phyloP scores from a whole-genome alignment of 2,113 vertebrate genomes.

The Cynopterus brachyotis region DNA sequence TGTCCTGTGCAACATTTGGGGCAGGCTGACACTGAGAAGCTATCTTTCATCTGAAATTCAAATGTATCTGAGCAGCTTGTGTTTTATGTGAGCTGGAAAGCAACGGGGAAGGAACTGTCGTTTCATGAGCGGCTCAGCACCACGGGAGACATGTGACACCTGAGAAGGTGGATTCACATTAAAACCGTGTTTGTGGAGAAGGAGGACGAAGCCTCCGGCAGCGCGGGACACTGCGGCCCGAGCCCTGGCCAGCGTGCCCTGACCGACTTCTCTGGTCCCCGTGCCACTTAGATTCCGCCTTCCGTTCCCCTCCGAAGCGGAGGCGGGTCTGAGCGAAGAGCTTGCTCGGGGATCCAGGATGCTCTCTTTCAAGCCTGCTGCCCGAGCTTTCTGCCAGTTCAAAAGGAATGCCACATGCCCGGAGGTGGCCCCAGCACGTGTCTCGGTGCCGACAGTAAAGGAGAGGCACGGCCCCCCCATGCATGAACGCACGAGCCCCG shows the following conservation, averaged over 20 bases:
- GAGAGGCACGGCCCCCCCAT: no score
- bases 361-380: background rate
- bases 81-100: background rate
- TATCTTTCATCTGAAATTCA: background rate
- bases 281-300: rapidly evolving
- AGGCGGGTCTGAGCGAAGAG: background rate
- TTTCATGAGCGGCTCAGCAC: background rate
- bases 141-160: rapidly evolving
- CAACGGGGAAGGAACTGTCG: rapidly evolving
- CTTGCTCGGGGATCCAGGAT: rapidly evolving
- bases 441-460: background rate
- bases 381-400: background rate
- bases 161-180: background rate
- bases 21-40: background rate
- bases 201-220: background rate
- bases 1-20: background rate
- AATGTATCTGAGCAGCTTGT: background rate
- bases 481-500: background rate
- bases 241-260: rapidly evolving
- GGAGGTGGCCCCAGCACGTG: rapidly evolving
- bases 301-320: background rate
- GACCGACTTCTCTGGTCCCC: rapidly evolving
- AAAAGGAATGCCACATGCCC: background rate
- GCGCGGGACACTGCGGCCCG: rapidly evolving
- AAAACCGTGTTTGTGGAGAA: background rate